phyloP scores from a whole-genome alignment of 2,113 vertebrate species.

The Caretta caretta region DNA sequence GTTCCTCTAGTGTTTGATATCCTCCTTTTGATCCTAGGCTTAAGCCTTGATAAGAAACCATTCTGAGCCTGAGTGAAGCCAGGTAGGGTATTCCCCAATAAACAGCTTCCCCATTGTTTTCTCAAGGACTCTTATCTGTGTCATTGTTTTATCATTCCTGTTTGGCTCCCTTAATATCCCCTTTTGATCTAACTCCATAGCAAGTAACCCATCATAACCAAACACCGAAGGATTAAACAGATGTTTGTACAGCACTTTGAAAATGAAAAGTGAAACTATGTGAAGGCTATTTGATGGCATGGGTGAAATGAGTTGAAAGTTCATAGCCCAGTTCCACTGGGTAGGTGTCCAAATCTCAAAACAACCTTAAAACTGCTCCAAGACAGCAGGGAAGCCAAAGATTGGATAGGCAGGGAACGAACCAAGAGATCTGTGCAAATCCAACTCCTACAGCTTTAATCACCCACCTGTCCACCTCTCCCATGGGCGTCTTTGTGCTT shows the following conservation, averaged over 20 bases:
- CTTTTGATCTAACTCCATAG: neutral
- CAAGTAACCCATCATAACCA: neutral
- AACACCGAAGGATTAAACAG: neutral
- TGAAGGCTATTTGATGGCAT: neutral
- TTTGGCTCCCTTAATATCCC: neutral
- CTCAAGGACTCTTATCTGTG: neutral
- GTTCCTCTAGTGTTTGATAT: neutral
- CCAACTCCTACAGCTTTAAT: neutral
- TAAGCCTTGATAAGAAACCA: neutral
- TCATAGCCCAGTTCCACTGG: rapidly evolving
- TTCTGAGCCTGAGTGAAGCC: neutral
- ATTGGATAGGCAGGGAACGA: neutral
- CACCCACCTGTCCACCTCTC: neutral
- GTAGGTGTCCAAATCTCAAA: neutral
- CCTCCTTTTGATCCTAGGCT: neutral
- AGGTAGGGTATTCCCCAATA: neutral
- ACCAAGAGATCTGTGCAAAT: neutral
- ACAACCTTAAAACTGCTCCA: neutral
- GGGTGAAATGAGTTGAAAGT: neutral
- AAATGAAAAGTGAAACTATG: neutral
- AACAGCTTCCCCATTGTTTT: neutral
- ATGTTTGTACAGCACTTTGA: neutral
- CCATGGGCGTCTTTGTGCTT: neutral
- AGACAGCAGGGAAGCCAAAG: neutral
- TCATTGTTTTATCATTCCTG: neutral